Evolutionary conservation across 2,797 vertebrate genomes (phyloP), one percentile per base, ranked within the genome.

Genomic region (Cryptoprocta ferox): DNA sequence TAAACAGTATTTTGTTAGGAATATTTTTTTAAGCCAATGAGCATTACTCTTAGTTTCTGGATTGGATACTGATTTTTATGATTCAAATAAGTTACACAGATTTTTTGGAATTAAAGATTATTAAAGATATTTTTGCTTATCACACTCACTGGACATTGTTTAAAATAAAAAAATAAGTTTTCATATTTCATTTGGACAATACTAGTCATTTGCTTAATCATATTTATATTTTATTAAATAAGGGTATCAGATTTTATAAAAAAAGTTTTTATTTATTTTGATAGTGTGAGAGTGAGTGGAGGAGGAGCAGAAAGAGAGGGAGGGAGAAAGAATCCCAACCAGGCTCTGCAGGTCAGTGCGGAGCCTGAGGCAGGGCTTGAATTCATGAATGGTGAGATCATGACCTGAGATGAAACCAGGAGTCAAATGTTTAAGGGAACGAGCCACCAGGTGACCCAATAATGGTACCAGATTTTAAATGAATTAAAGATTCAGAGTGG

Each of bases 211-310:
- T 89, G 28, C 39, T 93, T 91, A 85, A 79, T 94, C 39, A 59
- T 42, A 95, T 63, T 94, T 82, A 63, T 56, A 53, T 95, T 84
- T 94, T 91, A 32, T 83, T 96, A 85, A 97, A 71, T 48, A 94
- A 59, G 35, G 21, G 48, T 15, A 50, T 50, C 48, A 50, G 48
- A 50, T 50, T 50, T 50, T 14, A 50, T 50, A 13, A 50, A 50
- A 50, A 50, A 13, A 50, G 48, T 13, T 50, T 50, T 48, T 48
- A 48, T 48, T 48, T 50, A 45, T 45, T 45, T 48, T 53, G 50
- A 53, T 16, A 53, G 50, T 16, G 50, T 53, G 50, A 53, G 50
- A 53, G 50, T 4, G 12, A 53, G 16, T 5, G 15, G 56, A 18
- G 56, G 21, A 59, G 8, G 21, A 8, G 8, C 56, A 59, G 21